Conservation (phyloP, 2,113 vertebrate species). For the Nanorana parkeri region DNA sequence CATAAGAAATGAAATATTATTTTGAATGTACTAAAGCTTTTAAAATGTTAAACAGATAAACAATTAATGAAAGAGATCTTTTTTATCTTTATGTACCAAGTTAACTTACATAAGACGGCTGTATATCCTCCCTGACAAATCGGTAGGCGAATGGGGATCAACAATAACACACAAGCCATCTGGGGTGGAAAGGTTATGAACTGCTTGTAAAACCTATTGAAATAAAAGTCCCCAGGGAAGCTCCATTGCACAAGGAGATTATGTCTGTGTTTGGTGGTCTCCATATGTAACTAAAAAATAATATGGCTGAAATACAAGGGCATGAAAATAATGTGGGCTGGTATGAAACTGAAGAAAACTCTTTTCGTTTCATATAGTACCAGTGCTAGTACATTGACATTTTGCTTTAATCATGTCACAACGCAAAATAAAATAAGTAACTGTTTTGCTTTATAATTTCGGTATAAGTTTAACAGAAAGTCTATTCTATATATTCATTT, state of each 20-base stretch:
- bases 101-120: conserved; percentile 23
- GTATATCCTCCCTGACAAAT: conserved; percentile 39
- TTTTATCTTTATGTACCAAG: conserved; percentile 26
- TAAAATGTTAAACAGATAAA: neutral
- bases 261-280: conserved; percentile 13
- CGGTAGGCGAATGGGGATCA: conserved; percentile 20
- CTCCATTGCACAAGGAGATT: conserved; percentile 61
- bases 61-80: neutral
- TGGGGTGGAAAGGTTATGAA: conserved; percentile 79
- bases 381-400: too few species aligned
- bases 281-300: neutral
- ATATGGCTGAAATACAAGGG: neutral
- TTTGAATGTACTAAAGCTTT: too few species aligned
- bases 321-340: neutral
- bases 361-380: neutral
- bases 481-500: too few species aligned
- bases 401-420: too few species aligned
- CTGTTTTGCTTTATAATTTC: too few species aligned
- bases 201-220: conserved; percentile 75
- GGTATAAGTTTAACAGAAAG: too few species aligned
- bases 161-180: conserved; percentile 66
- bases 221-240: conserved; percentile 69
- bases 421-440: too few species aligned
- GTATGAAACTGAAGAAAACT: neutral
- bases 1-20: too few species aligned